Base-by-base conservation (phyloP, 2,113 vertebrate genomes). In the Sander lucioperca region DNA sequence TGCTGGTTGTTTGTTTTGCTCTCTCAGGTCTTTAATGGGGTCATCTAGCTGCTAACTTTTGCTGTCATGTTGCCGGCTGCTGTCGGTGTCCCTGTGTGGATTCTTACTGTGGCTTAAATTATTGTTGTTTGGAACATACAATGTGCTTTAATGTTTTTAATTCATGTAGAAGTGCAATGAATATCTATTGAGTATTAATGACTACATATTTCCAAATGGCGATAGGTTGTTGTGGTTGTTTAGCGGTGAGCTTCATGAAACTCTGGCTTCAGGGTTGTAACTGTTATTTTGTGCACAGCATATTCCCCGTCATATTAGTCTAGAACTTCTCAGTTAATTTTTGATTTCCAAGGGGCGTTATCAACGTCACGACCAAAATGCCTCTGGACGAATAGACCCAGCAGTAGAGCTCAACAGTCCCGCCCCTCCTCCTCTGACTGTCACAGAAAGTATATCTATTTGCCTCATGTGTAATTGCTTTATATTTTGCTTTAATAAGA, bases 131-230 rank as follows among this genome's bases (percentile, higher is more conserved):
- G 39, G 56, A 25, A 75, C 45, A 57, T 21, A 43, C 12, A 39
- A 59, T 61, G 59, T 81, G 62, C 71, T 74, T 64, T 66, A n/a
- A 71, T 68, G 54, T 71, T 74, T 53, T 11, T 81, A 89, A 77
- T 86, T 77, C 48, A 86, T 84, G 25, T 53, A 45, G 21, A 33
- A 73, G 21, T 57, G 63, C 21, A 27, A 13, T 82, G 68, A 79
- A 88, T 88, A 78, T 86, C 79, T 19, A 82, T 75, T 63, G 23
- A 6, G 27, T 77, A 27, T 63, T 64, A 63, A 79, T 58, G 58
- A 74, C 23, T 3, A n/a, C 50, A 51, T 61, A n/a, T 77, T 83
- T 78, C 50, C 56, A 57, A 67, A 56, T 81, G 9, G 56, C 1
- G 2, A 74, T 56, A n/a, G 23, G 23, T 51, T 74, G 65, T 80